Evolutionary conservation across 1,140 invertebrate species (phyloP).

Genomic region (Macrobrachium rosenbergii): DNA sequence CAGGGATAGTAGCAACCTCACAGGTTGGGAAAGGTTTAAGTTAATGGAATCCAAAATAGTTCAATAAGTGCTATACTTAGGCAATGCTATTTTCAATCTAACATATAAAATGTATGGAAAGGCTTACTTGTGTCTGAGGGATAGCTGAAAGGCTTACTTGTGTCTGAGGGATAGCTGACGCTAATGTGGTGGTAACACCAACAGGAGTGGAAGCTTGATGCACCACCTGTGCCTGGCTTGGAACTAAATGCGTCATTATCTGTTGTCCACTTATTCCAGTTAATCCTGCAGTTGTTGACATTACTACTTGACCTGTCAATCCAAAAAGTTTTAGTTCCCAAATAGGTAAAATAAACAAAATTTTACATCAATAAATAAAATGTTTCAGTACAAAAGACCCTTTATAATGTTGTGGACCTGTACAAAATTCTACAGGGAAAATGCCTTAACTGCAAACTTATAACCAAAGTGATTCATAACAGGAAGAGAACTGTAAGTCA

Average conservation of each 20-base stretch:
- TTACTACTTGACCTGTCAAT: constrained; percentile 49
- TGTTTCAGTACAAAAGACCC: not conserved
- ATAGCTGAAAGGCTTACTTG: constrained; percentile 34
- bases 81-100: not conserved
- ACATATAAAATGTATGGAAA: not conserved
- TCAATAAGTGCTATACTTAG: not conserved
- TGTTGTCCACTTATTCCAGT: constrained; percentile 49
- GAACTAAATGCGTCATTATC: constrained; percentile 56
- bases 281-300: constrained; percentile 51
- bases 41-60: not conserved
- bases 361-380: too few species aligned
- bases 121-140: constrained; percentile 39
- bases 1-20: too few species aligned
- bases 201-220: constrained; percentile 31
- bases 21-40: too few species aligned
- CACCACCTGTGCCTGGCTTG: constrained; percentile 49
- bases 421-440: too few species aligned
- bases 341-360: not conserved
- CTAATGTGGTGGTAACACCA: constrained; percentile 38
- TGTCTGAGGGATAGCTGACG: constrained; percentile 35
- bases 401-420: too few species aligned
- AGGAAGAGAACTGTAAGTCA: too few species aligned
- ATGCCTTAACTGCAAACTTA: too few species aligned
- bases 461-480: too few species aligned
- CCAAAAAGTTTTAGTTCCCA: not conserved